Evolutionary conservation across 2,888 invertebrate genomes (phyloP).

Genomic region (Mayetiola destructor): DNA sequence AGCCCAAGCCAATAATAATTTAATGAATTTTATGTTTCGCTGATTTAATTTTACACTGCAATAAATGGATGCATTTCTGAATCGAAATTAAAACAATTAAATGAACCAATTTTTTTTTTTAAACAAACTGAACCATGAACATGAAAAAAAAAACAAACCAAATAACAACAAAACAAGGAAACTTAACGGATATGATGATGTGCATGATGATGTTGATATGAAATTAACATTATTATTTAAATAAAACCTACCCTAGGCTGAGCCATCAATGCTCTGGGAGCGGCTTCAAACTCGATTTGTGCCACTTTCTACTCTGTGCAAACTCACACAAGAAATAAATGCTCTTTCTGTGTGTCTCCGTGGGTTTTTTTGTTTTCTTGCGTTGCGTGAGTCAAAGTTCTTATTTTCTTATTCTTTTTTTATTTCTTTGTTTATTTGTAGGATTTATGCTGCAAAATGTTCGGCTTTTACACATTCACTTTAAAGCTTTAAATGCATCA

Average conservation of each 20-base stretch:
- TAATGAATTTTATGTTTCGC: too few species aligned
- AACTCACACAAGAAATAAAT: constrained; percentile 14
- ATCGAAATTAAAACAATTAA: too few species aligned
- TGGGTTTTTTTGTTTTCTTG: not conserved
- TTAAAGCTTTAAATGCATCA: too few species aligned
- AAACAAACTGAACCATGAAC: too few species aligned
- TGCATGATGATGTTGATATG: not conserved
- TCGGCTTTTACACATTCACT: too few species aligned
- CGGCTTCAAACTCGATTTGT: constrained; percentile 37
- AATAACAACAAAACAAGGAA: constrained; percentile 10
- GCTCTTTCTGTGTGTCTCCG: not conserved
- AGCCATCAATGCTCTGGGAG: constrained; percentile 39
- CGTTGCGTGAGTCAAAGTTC: not conserved
- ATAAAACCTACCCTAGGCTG: constrained; percentile 36
- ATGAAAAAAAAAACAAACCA: constrained; percentile 5
- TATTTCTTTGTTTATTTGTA: too few species aligned
- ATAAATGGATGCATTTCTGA: too few species aligned
- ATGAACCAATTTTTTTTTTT: too few species aligned
- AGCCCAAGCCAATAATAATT: too few species aligned
- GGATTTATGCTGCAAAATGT: too few species aligned
- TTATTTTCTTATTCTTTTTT: too few species aligned
- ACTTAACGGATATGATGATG: not conserved
- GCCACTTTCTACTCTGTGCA: constrained; percentile 30
- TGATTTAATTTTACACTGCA: too few species aligned
- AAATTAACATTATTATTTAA: not conserved